Evolutionary conservation across 2,888 invertebrate species (phyloP).

Genomic region (Pammene fasciana): DNA sequence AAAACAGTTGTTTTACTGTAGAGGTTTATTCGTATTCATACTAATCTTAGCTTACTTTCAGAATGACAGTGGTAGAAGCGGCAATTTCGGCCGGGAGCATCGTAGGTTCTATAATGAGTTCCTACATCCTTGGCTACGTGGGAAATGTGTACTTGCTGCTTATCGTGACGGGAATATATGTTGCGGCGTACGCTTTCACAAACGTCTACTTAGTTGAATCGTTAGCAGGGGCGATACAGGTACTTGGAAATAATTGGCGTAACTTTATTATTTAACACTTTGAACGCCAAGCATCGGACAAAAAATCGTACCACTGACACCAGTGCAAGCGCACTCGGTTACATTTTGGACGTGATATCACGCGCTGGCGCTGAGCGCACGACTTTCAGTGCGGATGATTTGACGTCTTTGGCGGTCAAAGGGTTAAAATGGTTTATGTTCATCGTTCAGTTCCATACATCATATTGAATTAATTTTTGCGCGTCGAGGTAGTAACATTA

Average conservation of each 20-base stretch:
- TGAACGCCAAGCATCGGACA: no score
- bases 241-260: constrained; percentile 44
- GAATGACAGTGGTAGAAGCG: constrained; percentile 86
- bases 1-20: no score
- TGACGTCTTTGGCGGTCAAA: no score
- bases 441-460: no score
- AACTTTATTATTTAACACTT: no score
- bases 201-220: constrained; percentile 81
- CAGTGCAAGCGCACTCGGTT: no score
- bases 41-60: constrained; percentile 57
- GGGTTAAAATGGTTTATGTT: no score
- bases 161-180: constrained; percentile 67
- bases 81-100: constrained; percentile 84
- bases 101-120: constrained; percentile 84
- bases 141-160: constrained; percentile 82
- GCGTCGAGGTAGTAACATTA: neutral
- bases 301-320: no score
- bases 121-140: constrained; percentile 80
- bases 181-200: constrained; percentile 76
- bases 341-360: no score
- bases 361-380: no score
- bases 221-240: constrained; percentile 67
- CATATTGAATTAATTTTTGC: no score
- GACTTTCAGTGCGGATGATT: no score
- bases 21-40: neutral